These are phyloP conservation scores for Accipiter badius DNA, from an alignment of 2,797 vertebrate genomes.

Conservation along the genomic window DNA sequence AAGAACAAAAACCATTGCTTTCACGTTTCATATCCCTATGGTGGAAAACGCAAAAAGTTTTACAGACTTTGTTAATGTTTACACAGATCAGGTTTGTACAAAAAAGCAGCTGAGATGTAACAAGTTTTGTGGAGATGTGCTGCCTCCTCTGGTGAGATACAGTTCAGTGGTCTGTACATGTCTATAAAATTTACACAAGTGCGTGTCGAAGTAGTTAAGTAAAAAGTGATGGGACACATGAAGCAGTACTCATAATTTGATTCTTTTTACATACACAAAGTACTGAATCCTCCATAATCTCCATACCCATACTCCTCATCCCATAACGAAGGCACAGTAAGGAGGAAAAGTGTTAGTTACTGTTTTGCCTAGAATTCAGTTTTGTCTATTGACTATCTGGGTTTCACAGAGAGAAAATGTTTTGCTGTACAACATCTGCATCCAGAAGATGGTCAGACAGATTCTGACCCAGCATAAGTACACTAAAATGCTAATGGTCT, in stretches of 20 bases:
- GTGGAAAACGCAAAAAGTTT: background rate
- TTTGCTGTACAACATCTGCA: background rate
- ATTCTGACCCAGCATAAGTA: background rate
- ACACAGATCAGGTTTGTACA: background rate
- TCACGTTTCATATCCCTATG: background rate
- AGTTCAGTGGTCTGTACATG: background rate
- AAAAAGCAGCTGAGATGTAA: background rate
- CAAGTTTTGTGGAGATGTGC: background rate
- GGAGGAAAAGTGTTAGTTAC: background rate
- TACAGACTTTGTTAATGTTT: background rate
- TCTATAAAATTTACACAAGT: background rate
- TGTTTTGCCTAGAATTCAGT: background rate
- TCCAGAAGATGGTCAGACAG: background rate
- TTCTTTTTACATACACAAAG: background rate
- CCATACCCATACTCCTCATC: background rate
- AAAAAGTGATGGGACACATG: background rate
- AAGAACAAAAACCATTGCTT: background rate
- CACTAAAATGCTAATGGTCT: background rate
- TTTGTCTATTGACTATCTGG: background rate
- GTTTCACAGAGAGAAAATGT: background rate
- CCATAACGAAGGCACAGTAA: background rate
- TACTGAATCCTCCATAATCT: background rate
- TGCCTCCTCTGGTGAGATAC: background rate
- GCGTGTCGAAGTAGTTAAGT: background rate
- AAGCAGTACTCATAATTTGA: background rate